A percentile compares a stretch with the other conserved stretches of the same genome.
Conservation (phyloP, 2,113 vertebrate species). For the Aleadryas rufinucha region DNA sequence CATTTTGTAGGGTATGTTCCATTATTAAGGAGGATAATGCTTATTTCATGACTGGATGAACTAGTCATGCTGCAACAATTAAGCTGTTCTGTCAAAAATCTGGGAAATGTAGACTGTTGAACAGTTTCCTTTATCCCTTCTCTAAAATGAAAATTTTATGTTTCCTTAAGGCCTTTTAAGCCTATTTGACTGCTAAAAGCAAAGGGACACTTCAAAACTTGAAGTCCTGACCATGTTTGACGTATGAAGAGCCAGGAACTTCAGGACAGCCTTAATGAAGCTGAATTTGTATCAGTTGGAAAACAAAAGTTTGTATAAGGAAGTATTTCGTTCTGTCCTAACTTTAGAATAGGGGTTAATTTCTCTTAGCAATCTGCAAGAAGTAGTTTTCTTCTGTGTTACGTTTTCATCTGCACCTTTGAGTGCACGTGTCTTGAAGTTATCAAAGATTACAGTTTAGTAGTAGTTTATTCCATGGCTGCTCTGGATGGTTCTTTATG, state of each 20-base stretch:
- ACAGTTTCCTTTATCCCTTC: not conserved
- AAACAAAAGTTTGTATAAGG: not conserved
- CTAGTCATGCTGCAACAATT: not conserved
- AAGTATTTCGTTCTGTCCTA: not conserved
- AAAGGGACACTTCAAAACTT: not conserved
- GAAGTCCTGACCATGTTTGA: not conserved
- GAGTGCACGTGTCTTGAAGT: not conserved
- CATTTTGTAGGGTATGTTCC: not conserved
- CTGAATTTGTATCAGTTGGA: not conserved
- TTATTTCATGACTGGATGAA: not conserved
- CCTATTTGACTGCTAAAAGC: not conserved
- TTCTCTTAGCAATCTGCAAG: not conserved
- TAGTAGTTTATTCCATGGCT: not conserved
- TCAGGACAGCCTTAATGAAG: not conserved
- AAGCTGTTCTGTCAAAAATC: not conserved
- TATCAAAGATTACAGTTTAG: not conserved
- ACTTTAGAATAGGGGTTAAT: not conserved
- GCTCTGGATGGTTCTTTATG: not conserved
- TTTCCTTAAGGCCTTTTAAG: not conserved
- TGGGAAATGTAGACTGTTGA: not conserved
- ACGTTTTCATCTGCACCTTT: not conserved
- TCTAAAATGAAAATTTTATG: not conserved
- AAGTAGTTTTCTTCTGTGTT: not conserved
- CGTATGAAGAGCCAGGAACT: not conserved
- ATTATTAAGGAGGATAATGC: not conserved